These are phyloP conservation scores for Bellardia bayeri DNA, from an alignment of 2,888 invertebrate genomes.

Conservation along the genomic window DNA sequence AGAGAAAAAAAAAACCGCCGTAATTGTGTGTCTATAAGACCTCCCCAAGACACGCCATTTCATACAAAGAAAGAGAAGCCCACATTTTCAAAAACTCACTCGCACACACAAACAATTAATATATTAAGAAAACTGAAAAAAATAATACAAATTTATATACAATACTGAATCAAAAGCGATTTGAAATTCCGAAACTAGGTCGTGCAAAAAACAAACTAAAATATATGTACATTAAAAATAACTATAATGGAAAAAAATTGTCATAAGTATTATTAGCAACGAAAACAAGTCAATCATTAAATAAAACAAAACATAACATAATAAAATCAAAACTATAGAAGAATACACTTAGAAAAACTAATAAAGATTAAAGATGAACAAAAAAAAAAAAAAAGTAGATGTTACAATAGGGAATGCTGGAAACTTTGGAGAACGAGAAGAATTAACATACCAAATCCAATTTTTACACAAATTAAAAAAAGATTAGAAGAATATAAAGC, in stretches of 20 bases:
- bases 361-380: too few relatives aligned
- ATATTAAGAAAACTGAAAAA: neutral
- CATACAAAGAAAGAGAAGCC: neutral
- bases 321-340: neutral
- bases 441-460: too few relatives aligned
- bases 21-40: conserved; percentile 59
- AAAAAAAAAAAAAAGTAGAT: neutral
- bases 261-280: conserved; percentile 58
- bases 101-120: conserved; percentile 22
- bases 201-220: conserved; percentile 56
- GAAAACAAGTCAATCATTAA: conserved; percentile 67
- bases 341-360: conserved; percentile 46
- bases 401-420: neutral
- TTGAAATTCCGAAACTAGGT: conserved; percentile 65
- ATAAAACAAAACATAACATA: conserved; percentile 25
- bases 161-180: conserved; percentile 47
- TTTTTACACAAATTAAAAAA: too few relatives aligned
- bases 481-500: too few relatives aligned
- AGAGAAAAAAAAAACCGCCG: conserved; percentile 17
- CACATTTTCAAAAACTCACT: conserved; percentile 5
- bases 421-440: too few relatives aligned
- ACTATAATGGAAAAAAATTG: conserved; percentile 51
- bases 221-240: neutral
- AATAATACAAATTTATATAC: conserved; percentile 26
- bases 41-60: conserved; percentile 68